Percentiles rank a stretch among this genome's conserved stretches.
phyloP scores from a whole-genome alignment of 2,113 vertebrate species.

The Mohoua ochrocephala region DNA sequence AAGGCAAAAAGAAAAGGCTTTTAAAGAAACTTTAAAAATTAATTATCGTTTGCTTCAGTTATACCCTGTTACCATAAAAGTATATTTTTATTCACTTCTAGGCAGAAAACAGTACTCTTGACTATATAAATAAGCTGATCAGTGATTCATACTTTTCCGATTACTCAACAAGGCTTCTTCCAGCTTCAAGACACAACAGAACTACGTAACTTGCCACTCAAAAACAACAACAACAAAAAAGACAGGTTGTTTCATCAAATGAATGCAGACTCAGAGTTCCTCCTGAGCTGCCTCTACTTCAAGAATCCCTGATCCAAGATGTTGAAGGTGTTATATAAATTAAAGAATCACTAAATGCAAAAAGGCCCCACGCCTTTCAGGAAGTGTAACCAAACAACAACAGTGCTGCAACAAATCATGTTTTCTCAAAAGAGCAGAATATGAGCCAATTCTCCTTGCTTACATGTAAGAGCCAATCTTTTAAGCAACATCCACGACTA shows the following conservation, averaged over 20 bases:
- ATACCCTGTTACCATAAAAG: not conserved
- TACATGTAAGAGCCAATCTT: not conserved
- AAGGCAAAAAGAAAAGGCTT: not conserved
- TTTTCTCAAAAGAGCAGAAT: not conserved
- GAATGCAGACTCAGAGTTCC: not conserved
- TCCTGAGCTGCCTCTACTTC: not conserved
- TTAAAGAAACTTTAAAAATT: not conserved
- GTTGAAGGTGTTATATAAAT: not conserved
- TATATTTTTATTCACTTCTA: not conserved
- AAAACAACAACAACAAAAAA: not conserved
- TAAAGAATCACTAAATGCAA: not conserved
- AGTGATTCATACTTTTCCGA: not conserved
- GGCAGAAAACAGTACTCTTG: not conserved
- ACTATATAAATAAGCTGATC: not conserved
- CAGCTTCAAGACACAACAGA: not conserved
- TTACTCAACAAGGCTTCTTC: not conserved
- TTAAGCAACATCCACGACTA: not conserved
- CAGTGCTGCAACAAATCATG: not conserved
- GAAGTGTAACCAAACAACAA: not conserved
- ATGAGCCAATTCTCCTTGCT: not conserved
- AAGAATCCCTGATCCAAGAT: not conserved
- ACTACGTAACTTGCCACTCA: accelerated
- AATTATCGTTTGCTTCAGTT: not conserved
- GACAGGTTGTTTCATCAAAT: not conserved
- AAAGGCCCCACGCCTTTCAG: not conserved